Conservation (phyloP, 2,113 vertebrate species). For the Parus major region DNA sequence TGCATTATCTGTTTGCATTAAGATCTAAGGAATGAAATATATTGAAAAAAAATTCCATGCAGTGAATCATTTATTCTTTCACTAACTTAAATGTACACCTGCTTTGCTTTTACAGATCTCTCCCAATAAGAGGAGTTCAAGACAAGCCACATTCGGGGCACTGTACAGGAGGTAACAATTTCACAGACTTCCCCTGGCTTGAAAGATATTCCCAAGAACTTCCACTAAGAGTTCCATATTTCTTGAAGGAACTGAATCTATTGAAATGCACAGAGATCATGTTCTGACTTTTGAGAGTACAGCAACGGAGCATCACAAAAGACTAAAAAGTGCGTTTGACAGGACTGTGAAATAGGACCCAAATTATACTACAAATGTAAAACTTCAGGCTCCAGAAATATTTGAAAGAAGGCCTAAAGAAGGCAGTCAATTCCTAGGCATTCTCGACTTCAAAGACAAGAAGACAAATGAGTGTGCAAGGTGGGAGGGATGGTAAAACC, state of each 20-base stretch:
- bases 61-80: not conserved
- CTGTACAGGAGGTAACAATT: not conserved
- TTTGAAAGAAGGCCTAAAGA: not conserved
- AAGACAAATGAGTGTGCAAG: not conserved
- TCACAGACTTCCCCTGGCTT: not conserved
- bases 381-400: not conserved
- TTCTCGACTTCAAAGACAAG: not conserved
- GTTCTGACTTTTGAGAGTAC: not conserved
- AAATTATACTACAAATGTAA: not conserved
- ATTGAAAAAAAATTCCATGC: not conserved
- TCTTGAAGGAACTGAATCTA: not conserved
- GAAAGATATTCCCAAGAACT: not conserved
- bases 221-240: not conserved
- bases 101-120: not conserved
- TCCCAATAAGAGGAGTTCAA: not conserved
- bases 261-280: not conserved
- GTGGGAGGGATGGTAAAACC: not conserved
- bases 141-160: not conserved
- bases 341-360: not conserved
- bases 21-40: not conserved
- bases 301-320: not conserved
- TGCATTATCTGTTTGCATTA: not conserved
- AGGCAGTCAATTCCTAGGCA: not conserved
- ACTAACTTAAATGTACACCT: not conserved
- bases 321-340: not conserved